A percentile compares a stretch with the other conserved stretches of the same genome.
These are phyloP conservation scores for Rallus crepitans DNA, from an alignment of 2,797 vertebrate genomes.

Conservation along the genomic window DNA sequence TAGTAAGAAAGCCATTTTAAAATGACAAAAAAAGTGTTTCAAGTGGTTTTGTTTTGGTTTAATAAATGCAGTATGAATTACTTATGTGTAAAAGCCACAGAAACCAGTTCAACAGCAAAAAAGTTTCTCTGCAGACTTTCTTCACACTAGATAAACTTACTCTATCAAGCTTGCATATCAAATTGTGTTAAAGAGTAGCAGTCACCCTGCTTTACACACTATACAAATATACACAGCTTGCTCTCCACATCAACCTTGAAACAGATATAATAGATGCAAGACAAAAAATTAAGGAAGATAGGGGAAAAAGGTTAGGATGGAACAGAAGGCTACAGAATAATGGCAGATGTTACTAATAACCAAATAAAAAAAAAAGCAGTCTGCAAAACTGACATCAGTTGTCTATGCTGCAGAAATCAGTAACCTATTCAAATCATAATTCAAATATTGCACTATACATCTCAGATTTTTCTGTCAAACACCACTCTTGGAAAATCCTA, in stretches of 20 bases:
- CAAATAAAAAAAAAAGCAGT: neutral
- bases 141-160: neutral
- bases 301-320: neutral
- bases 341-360: neutral
- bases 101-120: neutral
- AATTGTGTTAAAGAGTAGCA: neutral
- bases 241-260: neutral
- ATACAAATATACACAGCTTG: neutral
- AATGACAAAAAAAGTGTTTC: neutral
- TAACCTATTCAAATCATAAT: neutral
- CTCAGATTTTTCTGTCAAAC: neutral
- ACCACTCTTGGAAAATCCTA: neutral
- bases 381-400: neutral
- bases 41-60: neutral
- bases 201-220: neutral
- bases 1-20: neutral
- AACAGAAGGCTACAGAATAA: neutral
- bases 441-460: neutral
- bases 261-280: neutral
- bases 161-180: neutral
- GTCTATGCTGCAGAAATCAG: neutral
- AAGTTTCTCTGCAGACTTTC: neutral
- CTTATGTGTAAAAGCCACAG: neutral
- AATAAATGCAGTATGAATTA: neutral
- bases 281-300: neutral